Percentiles rank a stretch among this genome's conserved stretches.
Conservation (phyloP, 2,113 vertebrate genomes). For the Myodes glareolus region DNA sequence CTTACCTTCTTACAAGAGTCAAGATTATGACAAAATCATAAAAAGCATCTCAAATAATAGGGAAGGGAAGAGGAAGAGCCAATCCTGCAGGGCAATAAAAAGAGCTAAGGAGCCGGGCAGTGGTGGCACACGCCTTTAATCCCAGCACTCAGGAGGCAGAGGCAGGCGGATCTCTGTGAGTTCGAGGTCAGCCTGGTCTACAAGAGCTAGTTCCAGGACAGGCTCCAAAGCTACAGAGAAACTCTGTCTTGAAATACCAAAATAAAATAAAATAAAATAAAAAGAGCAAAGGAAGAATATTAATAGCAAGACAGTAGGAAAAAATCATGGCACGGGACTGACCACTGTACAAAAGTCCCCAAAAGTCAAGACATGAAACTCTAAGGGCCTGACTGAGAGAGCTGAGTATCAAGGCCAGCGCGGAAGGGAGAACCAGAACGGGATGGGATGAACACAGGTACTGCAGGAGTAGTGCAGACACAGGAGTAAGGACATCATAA, state of each 20-base stretch:
- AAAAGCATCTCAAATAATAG: background rate
- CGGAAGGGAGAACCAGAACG: background rate
- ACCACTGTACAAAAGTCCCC: background rate
- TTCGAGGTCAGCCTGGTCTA: too few relatives aligned
- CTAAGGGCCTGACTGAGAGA: background rate
- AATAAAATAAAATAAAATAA: background rate
- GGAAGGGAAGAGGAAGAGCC: background rate
- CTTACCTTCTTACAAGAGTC: background rate
- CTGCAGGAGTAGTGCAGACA: background rate
- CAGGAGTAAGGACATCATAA: background rate
- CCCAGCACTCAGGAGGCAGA: too few relatives aligned
- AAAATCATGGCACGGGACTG: background rate
- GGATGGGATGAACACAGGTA: accelerated
- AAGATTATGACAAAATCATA: background rate
- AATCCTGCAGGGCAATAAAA: background rate
- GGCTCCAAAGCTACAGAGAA: too few relatives aligned
- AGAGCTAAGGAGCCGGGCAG: background rate
- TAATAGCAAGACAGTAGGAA: background rate
- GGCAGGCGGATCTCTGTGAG: too few relatives aligned
- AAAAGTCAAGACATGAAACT: background rate
- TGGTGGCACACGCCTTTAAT: too few relatives aligned
- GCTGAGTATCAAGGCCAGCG: background rate
- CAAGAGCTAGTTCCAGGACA: too few relatives aligned
- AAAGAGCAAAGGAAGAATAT: background rate
- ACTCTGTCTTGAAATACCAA: too few relatives aligned